Evolutionary conservation across 1,140 invertebrate species (phyloP).

Genomic region (Trinorchestia longiramus): DNA sequence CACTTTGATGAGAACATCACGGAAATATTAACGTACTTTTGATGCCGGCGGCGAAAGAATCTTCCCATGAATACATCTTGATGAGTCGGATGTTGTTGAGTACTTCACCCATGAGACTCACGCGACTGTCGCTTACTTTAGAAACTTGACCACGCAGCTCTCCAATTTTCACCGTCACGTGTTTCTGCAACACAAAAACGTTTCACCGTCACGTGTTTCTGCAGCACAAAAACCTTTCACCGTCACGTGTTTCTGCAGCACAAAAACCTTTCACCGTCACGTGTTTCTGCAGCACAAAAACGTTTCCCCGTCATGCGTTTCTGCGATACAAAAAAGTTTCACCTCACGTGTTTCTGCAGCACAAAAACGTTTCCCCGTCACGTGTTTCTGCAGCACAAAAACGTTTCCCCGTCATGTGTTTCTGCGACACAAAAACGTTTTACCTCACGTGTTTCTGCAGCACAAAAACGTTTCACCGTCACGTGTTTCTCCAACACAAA

Average conservation of each 20-base stretch:
- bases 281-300: neutral
- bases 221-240: neutral
- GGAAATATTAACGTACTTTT: neutral
- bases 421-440: neutral
- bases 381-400: neutral
- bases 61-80: constrained; percentile 93
- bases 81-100: constrained; percentile 79
- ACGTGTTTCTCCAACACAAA: too few species aligned
- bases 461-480: too few species aligned
- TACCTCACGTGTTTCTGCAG: neutral
- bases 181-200: constrained; percentile 44
- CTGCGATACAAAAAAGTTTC: neutral
- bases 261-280: neutral
- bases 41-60: constrained; percentile 78
- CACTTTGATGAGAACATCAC: neutral
- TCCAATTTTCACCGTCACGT: constrained; percentile 33
- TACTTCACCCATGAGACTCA: constrained; percentile 75
- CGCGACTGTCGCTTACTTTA: constrained; percentile 74
- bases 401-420: neutral
- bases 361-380: neutral
- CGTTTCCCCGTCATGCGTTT: too few species aligned
- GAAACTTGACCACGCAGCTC: neutral
- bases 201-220: neutral
- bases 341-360: constrained; percentile 56
- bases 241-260: neutral